Evolutionary conservation across 2,797 vertebrate species (phyloP).

Genomic region (Gymnoscopelus braueri): DNA sequence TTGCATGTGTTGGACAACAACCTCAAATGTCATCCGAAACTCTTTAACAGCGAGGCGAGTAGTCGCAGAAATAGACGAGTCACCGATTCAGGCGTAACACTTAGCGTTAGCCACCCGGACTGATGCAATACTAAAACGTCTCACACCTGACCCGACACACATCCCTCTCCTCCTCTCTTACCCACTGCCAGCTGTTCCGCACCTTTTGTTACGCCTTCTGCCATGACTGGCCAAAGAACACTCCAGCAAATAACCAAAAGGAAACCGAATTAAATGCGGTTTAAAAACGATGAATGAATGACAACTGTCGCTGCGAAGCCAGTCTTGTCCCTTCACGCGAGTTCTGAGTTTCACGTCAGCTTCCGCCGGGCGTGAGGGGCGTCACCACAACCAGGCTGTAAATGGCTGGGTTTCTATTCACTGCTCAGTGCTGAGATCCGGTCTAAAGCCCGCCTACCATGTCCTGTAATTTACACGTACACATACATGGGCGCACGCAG

Average conservation of each 20-base stretch:
- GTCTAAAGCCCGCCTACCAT: too few relatives aligned
- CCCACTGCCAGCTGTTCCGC: background rate
- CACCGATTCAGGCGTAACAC: background rate
- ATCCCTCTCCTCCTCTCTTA: background rate
- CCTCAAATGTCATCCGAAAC: background rate
- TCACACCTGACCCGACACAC: background rate
- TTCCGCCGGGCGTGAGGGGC: too few relatives aligned
- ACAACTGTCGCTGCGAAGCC: too few relatives aligned
- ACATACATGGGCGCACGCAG: too few relatives aligned
- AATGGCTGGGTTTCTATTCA: too few relatives aligned
- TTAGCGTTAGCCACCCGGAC: background rate
- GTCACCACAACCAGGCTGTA: too few relatives aligned
- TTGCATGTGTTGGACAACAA: too few relatives aligned
- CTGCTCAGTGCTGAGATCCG: too few relatives aligned
- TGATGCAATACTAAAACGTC: background rate
- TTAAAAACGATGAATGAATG: too few relatives aligned
- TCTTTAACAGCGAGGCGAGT: background rate
- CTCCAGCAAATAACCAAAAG: background rate
- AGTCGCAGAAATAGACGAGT: background rate
- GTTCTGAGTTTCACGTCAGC: too few relatives aligned
- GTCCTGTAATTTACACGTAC: too few relatives aligned
- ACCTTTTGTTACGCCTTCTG: background rate
- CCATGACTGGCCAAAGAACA: background rate
- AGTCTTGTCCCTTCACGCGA: too few relatives aligned
- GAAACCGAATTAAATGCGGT: background rate